Base-by-base conservation (phyloP, 1,140 invertebrate species). In the Epicauta chinensis region DNA sequence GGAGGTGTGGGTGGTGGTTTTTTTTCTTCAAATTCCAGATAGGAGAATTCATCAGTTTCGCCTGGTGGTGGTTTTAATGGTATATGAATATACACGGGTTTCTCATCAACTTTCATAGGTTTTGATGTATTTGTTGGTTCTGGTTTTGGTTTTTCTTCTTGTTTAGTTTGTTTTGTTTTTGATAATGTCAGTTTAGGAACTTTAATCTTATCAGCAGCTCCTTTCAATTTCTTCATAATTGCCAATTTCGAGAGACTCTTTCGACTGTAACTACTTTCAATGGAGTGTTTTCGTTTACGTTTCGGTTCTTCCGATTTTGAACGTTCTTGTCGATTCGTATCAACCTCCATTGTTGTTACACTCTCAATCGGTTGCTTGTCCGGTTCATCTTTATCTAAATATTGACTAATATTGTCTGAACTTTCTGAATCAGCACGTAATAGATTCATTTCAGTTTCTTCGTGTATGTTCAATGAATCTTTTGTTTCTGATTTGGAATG, bases 81-180 rank as follows among this genome's bases (percentile, higher is more conserved):
- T 51, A 71, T 71, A 39, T 69, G 62, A 43, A 71, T 71, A 43
- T 69, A 69, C 16, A 66, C 55, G n/a, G 67, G 67, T 37, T 58
- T 57, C 46, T 55, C 46, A 30, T 15, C 12, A 17, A 51, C 36
- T 51, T 53, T 52, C 1, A 35, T 31, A 12, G 38, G n/a, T 31
- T 23, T 40, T 29, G 10, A n/a, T n/a, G n/a, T n/a, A n/a, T n/a
- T 30, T 47, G 12, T 47, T 16, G 29, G 37, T 39, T 41, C 35
- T 2, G 34, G 42, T 41, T 45, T 52, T 41, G 16, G 37, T 59
- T 43, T 44, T 34, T 44, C 5, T 41, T 16, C 30, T 32, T 51
- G 14, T 57, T 52, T 57, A 44, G 2, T 39, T 32, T 17, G 9
- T 29, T 51, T 65, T 53, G 30, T 53, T 44, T 46, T 63, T 14